Conservation (phyloP, 2,888 invertebrate genomes). For the Miltochrista miniata region DNA sequence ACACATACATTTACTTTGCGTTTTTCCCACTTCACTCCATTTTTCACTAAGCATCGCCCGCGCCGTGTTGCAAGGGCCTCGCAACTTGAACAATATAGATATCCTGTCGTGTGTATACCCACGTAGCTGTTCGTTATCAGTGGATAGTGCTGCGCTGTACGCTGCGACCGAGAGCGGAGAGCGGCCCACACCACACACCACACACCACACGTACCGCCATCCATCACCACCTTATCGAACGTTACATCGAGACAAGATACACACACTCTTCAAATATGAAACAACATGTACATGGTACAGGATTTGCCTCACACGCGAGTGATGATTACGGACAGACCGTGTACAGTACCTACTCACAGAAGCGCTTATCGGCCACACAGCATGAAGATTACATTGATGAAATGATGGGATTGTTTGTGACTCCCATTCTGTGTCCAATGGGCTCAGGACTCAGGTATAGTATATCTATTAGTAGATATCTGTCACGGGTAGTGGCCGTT, state of each 20-base stretch:
- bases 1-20: too few relatives aligned
- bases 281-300: slow-evolving; percentile 1
- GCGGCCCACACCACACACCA: neutral
- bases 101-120: neutral
- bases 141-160: neutral
- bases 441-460: too few relatives aligned
- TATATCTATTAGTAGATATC: too few relatives aligned
- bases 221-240: slow-evolving; percentile 7
- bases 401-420: neutral
- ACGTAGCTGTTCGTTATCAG: slow-evolving; percentile 3
- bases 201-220: neutral
- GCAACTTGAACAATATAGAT: neutral
- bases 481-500: too few relatives aligned
- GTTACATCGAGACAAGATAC: slow-evolving; percentile 3
- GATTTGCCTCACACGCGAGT: neutral
- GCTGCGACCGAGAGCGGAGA: neutral
- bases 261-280: slow-evolving; percentile 5
- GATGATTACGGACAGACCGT: neutral
- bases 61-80: too few relatives aligned
- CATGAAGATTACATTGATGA: neutral
- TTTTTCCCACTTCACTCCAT: too few relatives aligned
- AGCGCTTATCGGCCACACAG: neutral
- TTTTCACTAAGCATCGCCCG: too few relatives aligned
- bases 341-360: too few relatives aligned
- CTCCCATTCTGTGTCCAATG: neutral